These are phyloP conservation scores for Epizoanthus ramosus DNA, from an alignment of 92 coral and sea anemone species.

Conservation along the genomic window DNA sequence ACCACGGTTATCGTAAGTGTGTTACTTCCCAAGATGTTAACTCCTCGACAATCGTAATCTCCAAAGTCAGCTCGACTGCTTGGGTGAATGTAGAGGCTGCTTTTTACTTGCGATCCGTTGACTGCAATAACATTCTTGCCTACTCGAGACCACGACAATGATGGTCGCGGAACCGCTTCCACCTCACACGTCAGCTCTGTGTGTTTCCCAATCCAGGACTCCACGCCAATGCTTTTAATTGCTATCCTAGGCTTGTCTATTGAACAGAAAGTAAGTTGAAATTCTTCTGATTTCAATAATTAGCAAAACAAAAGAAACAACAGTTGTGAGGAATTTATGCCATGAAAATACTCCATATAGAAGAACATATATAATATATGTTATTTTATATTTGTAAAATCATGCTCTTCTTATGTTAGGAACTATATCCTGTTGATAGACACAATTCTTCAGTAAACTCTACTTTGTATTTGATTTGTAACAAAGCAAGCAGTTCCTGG, in stretches of 20 bases:
- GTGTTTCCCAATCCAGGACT: constrained; percentile 39
- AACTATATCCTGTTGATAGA: no score
- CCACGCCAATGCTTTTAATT: constrained; percentile 10
- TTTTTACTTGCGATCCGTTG: constrained; percentile 19
- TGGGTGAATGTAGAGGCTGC: constrained; percentile 25
- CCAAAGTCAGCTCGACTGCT: constrained; percentile 37
- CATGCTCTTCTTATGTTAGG: no score
- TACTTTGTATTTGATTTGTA: no score
- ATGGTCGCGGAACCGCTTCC: constrained; percentile 44
- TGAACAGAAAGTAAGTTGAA: neutral
- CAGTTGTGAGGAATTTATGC: no score
- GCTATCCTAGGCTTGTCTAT: constrained; percentile 33
- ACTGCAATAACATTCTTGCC: constrained; percentile 8
- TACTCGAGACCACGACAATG: constrained; percentile 49
- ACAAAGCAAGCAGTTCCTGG: no score
- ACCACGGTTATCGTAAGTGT: constrained; percentile 16
- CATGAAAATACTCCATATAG: no score
- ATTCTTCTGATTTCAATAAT: neutral
- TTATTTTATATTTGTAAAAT: no score
- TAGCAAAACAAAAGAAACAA: neutral
- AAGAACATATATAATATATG: no score
- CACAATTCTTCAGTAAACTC: no score
- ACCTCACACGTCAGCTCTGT: constrained; percentile 32
- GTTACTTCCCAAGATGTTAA: constrained; percentile 35
- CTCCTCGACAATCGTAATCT: constrained; percentile 35